Conservation (phyloP, 2,113 vertebrate species). For the Silurus glanis region DNA sequence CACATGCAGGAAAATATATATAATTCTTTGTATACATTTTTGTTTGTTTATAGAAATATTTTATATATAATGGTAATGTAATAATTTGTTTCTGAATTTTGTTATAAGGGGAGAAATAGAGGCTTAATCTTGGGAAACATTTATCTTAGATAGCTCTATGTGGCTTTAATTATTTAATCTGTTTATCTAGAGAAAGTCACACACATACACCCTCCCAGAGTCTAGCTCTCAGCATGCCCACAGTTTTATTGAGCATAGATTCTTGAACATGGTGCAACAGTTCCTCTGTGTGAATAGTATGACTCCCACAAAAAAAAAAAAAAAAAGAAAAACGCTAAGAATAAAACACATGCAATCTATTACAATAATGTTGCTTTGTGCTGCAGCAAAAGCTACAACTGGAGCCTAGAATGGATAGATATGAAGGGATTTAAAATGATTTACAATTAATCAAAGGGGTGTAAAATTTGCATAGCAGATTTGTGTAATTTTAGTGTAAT, state of each 20-base stretch:
- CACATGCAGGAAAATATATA: no score
- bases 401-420: neutral
- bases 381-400: neutral
- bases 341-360: neutral
- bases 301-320: neutral
- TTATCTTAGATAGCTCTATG: neutral
- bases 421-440: neutral
- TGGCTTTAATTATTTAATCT: neutral
- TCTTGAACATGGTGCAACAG: neutral
- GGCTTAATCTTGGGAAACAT: neutral
- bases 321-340: neutral
- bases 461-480: no score
- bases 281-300: conserved; percentile 8
- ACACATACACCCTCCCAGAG: neutral
- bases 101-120: neutral
- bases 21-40: neutral
- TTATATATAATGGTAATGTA: neutral
- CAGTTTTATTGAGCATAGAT: neutral
- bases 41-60: neutral
- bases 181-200: neutral
- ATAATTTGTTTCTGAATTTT: neutral
- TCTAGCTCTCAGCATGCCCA: neutral
- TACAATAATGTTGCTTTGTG: neutral
- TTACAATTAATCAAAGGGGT: no score
- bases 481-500: no score